phyloP scores from a whole-genome alignment of 2,888 invertebrate genomes.

The Euproctis similis region DNA sequence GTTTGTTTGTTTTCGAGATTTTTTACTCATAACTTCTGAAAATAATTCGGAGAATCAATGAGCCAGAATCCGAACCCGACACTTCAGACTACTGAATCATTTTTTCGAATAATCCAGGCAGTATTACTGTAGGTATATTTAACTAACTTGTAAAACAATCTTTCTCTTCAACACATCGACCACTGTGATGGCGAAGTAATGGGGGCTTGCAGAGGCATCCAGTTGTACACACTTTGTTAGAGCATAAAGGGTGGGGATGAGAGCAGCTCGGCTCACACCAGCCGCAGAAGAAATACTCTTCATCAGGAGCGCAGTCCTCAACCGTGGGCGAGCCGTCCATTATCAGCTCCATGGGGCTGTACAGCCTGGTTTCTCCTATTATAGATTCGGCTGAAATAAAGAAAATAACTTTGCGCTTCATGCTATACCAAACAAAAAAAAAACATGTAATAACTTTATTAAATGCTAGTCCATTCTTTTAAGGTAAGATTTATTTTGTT shows the following conservation, averaged over 20 bases:
- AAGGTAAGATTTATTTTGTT: too few species aligned
- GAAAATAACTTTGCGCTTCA: too few species aligned
- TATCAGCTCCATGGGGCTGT: neutral
- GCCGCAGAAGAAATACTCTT: conserved; percentile 51
- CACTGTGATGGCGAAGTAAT: conserved; percentile 45
- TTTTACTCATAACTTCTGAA: too few species aligned
- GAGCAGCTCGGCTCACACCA: conserved; percentile 59
- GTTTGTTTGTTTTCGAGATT: too few species aligned
- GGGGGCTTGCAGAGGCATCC: conserved; percentile 56
- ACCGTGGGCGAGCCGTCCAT: conserved; percentile 20
- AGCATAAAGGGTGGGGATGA: conserved; percentile 37
- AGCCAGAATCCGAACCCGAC: neutral
- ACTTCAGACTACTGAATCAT: neutral
- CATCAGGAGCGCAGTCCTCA: conserved; percentile 50
- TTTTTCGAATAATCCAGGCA: neutral
- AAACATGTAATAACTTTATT: too few species aligned
- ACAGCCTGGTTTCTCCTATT: conserved; percentile 1
- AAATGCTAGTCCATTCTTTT: too few species aligned
- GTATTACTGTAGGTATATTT: too few species aligned
- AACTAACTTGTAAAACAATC: conserved; percentile 42
- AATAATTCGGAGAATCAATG: neutral
- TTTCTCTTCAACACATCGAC: conserved; percentile 39
- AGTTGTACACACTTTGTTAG: conserved; percentile 35
- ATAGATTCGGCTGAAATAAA: conserved; percentile 7
- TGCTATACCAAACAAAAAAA: too few species aligned